Base-by-base conservation (phyloP, 2,888 invertebrate genomes). In the Ophion costatus region DNA sequence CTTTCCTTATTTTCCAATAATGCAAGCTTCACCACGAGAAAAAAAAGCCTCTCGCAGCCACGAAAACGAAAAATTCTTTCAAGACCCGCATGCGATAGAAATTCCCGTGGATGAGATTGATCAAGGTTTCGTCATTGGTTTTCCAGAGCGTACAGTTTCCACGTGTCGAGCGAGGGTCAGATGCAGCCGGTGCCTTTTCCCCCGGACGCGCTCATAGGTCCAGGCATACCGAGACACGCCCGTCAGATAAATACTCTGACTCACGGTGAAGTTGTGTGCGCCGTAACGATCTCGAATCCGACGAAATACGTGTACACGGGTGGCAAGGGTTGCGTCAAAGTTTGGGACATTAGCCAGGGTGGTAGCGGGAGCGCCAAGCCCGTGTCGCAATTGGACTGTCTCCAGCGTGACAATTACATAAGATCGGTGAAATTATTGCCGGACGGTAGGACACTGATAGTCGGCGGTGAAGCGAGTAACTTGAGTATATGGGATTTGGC, bases 181-280 rank as follows among this genome's bases (percentile, higher is more conserved):
- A 96, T 98, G 95, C 97, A 97, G 94, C 98, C 98, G 73, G 98
- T 98, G 89, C 98, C 98, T 83, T 99, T 99, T 95, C 98, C 98
- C 42, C 97, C 97, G 33, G 99, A 99, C 94, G 98, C 98, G 85
- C 95, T 98, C 86, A 97, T 98, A 92, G 98, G 98, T 29, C 97
- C 98, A 56, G 99, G 98, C 85, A 98, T 99, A 90, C 99, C 99
- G 63, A 95, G 98, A 82, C 98, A 98, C 94, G 98, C 98, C 80
- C 96, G 98, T 64, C 98, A 98, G 94, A 97, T 98, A 90, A 98
- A 98, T 94, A 98, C 98, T 17, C 95, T 99, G 86, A 97, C 97
- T 87, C 99, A 99, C 94, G 99, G 99, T 45, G 99, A 99, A 94
- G 99, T 99, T 80, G 99, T 99, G 38, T 99, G 99, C 94, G 99